phyloP scores from a whole-genome alignment of 2,113 vertebrate genomes.

The Paramormyrops kingsleyae region DNA sequence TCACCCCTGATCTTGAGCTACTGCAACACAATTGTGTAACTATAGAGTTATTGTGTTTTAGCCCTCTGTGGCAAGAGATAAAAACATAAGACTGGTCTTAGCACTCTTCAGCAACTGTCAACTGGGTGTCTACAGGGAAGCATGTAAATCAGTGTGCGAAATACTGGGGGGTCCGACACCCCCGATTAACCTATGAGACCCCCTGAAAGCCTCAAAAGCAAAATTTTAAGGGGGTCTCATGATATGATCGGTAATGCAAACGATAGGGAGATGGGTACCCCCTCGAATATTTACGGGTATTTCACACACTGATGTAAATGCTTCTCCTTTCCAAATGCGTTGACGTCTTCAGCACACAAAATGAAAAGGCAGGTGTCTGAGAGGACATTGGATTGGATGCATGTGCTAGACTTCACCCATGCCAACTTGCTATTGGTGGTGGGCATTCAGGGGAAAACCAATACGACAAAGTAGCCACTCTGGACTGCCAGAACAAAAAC shows the following conservation, averaged over 20 bases:
- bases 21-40: no score
- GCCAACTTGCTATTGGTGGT: not conserved
- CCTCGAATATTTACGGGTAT: no score
- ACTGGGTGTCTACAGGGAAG: not conserved
- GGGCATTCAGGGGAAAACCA: not conserved
- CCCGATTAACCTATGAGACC: no score
- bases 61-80: not conserved
- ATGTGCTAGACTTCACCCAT: not conserved
- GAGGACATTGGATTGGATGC: not conserved
- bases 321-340: not conserved
- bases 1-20: no score
- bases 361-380: not conserved
- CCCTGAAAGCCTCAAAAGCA: no score
- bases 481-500: not conserved
- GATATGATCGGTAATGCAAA: no score
- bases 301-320: not conserved
- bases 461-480: not conserved
- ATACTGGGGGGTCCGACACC: no score
- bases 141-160: not conserved
- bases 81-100: not conserved
- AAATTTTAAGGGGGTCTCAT: no score
- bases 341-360: not conserved
- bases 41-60: not conserved
- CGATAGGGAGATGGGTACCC: no score
- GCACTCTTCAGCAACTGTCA: not conserved